Conservation (phyloP, 2,888 invertebrate species). For the Lasioglossum calceatum region DNA sequence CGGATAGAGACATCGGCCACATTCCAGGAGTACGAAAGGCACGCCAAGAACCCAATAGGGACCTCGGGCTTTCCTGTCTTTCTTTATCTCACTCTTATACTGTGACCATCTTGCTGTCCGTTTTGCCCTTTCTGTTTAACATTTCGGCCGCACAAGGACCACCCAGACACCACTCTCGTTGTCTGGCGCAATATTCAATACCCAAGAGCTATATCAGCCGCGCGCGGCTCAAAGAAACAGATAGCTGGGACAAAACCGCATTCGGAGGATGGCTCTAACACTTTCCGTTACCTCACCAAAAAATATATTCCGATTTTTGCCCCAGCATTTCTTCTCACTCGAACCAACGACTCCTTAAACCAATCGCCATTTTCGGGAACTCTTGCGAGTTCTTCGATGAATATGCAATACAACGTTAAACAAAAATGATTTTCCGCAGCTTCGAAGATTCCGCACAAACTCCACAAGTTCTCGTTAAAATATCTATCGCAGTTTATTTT, state of each 20-base stretch:
- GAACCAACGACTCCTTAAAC: no score
- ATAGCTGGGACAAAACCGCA: constrained; percentile 24
- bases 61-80: constrained; percentile 66
- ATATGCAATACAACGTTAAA: no score
- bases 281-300: background rate
- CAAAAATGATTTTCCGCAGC: no score
- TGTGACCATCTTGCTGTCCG: constrained; percentile 53
- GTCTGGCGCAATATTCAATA: constrained; percentile 72
- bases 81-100: constrained; percentile 59
- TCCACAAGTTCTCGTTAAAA: background rate
- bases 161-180: constrained; percentile 75
- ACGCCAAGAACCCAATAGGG: constrained; percentile 74
- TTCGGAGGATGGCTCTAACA: constrained; percentile 22
- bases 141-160: constrained; percentile 79
- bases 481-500: background rate
- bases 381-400: no score
- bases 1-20: constrained; percentile 84
- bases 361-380: no score
- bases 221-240: constrained; percentile 45
- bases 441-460: no score
- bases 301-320: background rate
- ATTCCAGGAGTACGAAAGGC: constrained; percentile 81
- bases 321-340: background rate
- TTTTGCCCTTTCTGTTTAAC: constrained; percentile 77
- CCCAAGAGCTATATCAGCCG: constrained; percentile 55